These are phyloP conservation scores for Mastacembelus armatus DNA, from an alignment of 2,797 vertebrate species.

Conservation along the genomic window DNA sequence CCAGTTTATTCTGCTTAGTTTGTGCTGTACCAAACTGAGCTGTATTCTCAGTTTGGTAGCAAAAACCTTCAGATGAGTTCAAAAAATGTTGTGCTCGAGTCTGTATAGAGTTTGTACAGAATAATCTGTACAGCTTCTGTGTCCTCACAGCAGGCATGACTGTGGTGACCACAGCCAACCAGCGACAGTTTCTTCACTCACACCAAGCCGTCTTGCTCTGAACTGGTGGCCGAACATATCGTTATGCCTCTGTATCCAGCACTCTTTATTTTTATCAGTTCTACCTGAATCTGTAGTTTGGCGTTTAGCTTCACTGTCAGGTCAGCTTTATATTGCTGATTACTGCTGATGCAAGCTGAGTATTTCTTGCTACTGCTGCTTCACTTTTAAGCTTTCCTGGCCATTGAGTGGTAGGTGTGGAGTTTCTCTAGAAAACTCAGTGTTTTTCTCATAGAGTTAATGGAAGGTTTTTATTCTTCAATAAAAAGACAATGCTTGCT, in stretches of 20 bases:
- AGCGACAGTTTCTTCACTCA: background rate
- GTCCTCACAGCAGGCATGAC: constrained; percentile 6
- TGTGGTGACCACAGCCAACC: background rate
- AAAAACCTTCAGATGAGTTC: too few relatives aligned
- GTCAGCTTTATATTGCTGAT: background rate
- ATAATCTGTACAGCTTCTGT: too few relatives aligned
- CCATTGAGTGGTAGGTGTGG: background rate
- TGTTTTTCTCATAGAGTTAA: background rate
- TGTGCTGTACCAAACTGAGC: background rate
- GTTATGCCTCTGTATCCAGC: constrained; percentile 1
- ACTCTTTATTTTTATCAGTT: background rate
- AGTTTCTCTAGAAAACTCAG: background rate
- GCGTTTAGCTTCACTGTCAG: constrained; percentile 3
- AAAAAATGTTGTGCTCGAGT: too few relatives aligned
- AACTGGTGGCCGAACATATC: background rate
- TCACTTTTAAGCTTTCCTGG: constrained; percentile 1
- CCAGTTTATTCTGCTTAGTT: background rate
- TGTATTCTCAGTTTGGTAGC: too few relatives aligned
- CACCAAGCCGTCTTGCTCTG: background rate
- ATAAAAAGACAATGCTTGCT: too few relatives aligned
- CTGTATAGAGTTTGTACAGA: too few relatives aligned
- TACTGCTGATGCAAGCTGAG: background rate
- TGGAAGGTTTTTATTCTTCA: too few relatives aligned
- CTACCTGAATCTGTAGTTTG: constrained; percentile 4
- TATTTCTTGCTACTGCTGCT: constrained; percentile 11